Conservation (phyloP, 2,797 vertebrate genomes). For the Remorina albescens region DNA sequence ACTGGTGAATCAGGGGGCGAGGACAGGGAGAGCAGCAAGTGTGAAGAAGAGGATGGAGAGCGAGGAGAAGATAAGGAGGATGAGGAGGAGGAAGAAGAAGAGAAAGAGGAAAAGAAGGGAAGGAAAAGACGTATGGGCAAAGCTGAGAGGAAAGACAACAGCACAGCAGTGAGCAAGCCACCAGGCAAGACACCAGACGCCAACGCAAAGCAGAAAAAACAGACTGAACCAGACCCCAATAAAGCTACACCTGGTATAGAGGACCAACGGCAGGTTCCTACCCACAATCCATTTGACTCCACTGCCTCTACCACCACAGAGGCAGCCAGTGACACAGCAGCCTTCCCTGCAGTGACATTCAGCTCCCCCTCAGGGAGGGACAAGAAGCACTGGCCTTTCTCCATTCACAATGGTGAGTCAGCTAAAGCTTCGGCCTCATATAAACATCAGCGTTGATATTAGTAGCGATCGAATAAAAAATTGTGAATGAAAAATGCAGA, state of each 20-base stretch:
- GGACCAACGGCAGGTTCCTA: constrained; percentile 36
- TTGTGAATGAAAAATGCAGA: no score
- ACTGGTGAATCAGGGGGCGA: constrained; percentile 83
- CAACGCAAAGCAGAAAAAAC: constrained; percentile 81
- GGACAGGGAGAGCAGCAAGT: constrained; percentile 85
- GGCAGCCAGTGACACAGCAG: constrained; percentile 40
- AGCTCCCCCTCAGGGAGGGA: constrained; percentile 37
- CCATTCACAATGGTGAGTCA: constrained; percentile 76
- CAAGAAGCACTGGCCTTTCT: constrained; percentile 67
- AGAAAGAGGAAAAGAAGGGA: constrained; percentile 74
- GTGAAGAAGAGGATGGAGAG: constrained; percentile 78
- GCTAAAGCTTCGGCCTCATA: neutral
- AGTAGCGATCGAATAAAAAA: constrained; percentile 6
- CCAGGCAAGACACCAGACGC: constrained; percentile 67
- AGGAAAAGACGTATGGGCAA: constrained; percentile 63
- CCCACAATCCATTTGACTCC: constrained; percentile 12
- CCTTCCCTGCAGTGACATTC: constrained; percentile 39
- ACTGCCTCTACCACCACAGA: constrained; percentile 66
- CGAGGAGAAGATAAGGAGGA: constrained; percentile 65
- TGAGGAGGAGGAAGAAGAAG: constrained; percentile 58
- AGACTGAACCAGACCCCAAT: constrained; percentile 23
- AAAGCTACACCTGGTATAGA: constrained; percentile 28
- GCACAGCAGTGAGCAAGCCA: constrained; percentile 49
- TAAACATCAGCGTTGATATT: neutral
- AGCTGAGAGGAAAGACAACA: constrained; percentile 25